Percentiles rank a stretch among this genome's conserved stretches.
phyloP scores from a whole-genome alignment of 2,888 invertebrate genomes.

The Dilophus febrilis region DNA sequence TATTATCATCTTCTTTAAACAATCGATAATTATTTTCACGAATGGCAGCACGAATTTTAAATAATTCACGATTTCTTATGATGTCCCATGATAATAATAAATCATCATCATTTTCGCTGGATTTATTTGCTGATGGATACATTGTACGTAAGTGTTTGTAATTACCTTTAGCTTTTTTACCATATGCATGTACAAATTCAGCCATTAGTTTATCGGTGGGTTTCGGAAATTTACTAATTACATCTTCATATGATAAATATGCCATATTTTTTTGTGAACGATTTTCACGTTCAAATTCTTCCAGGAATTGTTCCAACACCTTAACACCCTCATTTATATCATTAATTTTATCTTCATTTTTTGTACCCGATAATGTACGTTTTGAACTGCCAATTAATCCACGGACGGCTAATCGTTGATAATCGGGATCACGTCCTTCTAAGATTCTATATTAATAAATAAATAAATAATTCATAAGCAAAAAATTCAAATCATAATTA shows the following conservation, averaged over 20 bases:
- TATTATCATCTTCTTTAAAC: slow-evolving; percentile 43
- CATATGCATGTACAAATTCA: slow-evolving; percentile 47
- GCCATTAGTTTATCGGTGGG: slow-evolving; percentile 32
- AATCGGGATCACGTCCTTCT: slow-evolving; percentile 58
- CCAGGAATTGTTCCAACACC: slow-evolving; percentile 53
- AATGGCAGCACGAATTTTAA: slow-evolving; percentile 36
- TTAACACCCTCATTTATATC: slow-evolving; percentile 57
- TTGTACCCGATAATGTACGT: slow-evolving; percentile 54
- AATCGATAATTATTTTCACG: slow-evolving; percentile 44
- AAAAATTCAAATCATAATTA: not conserved
- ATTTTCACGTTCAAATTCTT: slow-evolving; percentile 51
- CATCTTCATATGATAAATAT: slow-evolving; percentile 43
- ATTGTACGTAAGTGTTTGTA: slow-evolving; percentile 57
- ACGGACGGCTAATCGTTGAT: slow-evolving; percentile 54
- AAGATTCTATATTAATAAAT: slow-evolving; percentile 29
- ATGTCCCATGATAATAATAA: slow-evolving; percentile 55
- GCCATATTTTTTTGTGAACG: slow-evolving; percentile 49
- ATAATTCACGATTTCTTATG: slow-evolving; percentile 45
- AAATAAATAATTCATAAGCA: not conserved
- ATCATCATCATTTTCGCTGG: no score
- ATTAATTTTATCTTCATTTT: slow-evolving; percentile 55
- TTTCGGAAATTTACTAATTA: slow-evolving; percentile 39
- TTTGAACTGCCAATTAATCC: slow-evolving; percentile 55
- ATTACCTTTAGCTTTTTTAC: slow-evolving; percentile 38
- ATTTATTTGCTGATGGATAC: slow-evolving; percentile 32